Evolutionary conservation across 2,797 vertebrate species (phyloP), one percentile per base, ranked within the genome.

Genomic region (Dallia pectoralis): DNA sequence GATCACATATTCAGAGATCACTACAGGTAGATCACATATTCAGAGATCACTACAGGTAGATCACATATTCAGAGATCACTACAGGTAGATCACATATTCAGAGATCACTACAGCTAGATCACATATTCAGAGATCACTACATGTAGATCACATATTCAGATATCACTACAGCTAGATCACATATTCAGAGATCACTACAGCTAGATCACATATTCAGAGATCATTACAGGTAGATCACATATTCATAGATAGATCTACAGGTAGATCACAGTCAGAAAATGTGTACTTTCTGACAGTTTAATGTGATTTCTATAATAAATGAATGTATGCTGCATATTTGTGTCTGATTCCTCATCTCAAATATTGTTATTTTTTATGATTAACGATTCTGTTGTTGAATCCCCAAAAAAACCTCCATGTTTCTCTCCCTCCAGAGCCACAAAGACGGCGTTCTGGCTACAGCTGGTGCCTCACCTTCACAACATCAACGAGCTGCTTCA

Each of bases 371-470:
- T 25, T 25, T 56, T n/a, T 25, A 56, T 22, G n/a, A 7, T 22
- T 56, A n/a, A 56, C 25, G 53, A 12, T 25, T 56, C 53, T 56
- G 22, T n/a, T 25, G n/a, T 2, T n/a, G 25, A 56, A 56, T 9
- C 51, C n/a, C n/a, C n/a, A n/a, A n/a, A 22, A 44, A 44, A 44
- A 44, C 2, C 6, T 44, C 12, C 40, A 4, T 51, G 1, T 56
- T 6, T 22, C 51, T 53, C 18, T 6, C 18, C 7, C 53, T 18
- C 53, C 53, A 56, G 97, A 0, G 97, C 97, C 70, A 99, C 97
- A 18, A 99, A 99, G 81, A 97, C 99, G 63, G 97, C 97, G 51
- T 99, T 99, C 90, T 99, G 97, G 97, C 83, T 99, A 70, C 96
- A 99, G 81, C 92, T 99, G 0, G 97, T 99, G 0, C 97, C 97